phyloP scores from a whole-genome alignment of 2,888 invertebrate genomes.

The Urechis unicinctus region DNA sequence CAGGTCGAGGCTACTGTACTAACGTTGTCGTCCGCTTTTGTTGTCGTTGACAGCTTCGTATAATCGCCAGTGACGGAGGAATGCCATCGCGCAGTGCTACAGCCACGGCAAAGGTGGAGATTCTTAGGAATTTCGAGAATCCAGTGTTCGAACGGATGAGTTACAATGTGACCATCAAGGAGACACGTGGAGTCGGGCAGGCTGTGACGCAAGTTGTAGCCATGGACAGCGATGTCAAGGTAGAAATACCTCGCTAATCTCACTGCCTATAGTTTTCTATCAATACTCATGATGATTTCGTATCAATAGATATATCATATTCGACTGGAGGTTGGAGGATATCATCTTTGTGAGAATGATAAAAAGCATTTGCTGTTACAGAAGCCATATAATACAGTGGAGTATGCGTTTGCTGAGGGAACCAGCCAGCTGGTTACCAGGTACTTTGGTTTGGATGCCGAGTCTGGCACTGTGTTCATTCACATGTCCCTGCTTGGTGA shows the following conservation, averaged over 20 bases:
- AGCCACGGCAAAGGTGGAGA: slow-evolving; percentile 26
- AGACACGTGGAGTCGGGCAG: slow-evolving; percentile 30
- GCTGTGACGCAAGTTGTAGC: slow-evolving; percentile 20
- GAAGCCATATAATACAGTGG: slow-evolving; percentile 26
- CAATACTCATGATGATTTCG: no score
- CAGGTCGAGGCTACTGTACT: not conserved
- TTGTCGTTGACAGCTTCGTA: slow-evolving; percentile 24
- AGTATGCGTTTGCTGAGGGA: slow-evolving; percentile 15
- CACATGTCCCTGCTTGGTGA: slow-evolving; percentile 19
- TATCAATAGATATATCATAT: no score
- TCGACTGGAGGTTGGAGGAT: no score
- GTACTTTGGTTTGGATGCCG: slow-evolving; percentile 16
- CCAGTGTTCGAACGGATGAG: slow-evolving; percentile 11
- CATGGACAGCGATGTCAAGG: slow-evolving; percentile 17
- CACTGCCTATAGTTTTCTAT: not conserved
- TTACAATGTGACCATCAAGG: slow-evolving; percentile 28
- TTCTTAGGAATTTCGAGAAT: slow-evolving; percentile 16
- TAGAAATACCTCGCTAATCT: not conserved
- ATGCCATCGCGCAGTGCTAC: slow-evolving; percentile 20
- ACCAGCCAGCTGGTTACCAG: slow-evolving; percentile 9
- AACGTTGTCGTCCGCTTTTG: not conserved
- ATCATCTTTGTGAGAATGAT: no score
- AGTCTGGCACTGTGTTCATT: slow-evolving; percentile 14
- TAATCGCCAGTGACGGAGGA: slow-evolving; percentile 33
- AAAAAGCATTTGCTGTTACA: slow-evolving; percentile 12